These are phyloP conservation scores for Labroides dimidiatus DNA, from an alignment of 2,797 vertebrate genomes.

Conservation along the genomic window DNA sequence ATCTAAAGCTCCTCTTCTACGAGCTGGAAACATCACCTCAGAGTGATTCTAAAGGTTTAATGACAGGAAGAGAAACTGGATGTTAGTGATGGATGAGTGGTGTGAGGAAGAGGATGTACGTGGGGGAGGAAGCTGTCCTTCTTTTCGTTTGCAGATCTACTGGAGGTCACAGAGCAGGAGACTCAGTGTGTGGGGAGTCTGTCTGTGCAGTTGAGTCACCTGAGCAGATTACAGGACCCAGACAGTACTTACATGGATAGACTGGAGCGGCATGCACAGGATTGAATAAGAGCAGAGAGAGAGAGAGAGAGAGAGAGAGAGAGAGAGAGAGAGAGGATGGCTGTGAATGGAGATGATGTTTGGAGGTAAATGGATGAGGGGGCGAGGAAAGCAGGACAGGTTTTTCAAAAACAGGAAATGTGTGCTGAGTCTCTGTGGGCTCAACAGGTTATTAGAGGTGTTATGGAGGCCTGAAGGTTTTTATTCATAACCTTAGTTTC, in stretches of 20 bases:
- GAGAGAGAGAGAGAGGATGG: neutral
- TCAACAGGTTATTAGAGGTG: neutral
- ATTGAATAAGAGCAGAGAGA: neutral
- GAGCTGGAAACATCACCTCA: neutral
- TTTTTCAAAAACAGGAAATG: neutral
- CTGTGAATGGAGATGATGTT: neutral
- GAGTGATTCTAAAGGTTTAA: neutral
- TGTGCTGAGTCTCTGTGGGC: neutral
- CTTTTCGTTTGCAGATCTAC: neutral
- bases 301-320: neutral
- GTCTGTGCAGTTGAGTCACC: slow-evolving; percentile 13
- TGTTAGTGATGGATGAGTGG: slow-evolving; percentile 1
- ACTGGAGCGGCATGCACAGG: neutral
- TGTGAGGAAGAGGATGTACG: neutral
- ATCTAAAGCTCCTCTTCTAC: neutral
- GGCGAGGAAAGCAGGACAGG: neutral
- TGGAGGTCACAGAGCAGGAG: slow-evolving; percentile 3
- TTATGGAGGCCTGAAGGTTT: neutral
- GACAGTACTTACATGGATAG: slow-evolving; percentile 6
- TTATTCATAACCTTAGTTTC: neutral
- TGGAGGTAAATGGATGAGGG: neutral
- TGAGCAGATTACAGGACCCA: neutral
- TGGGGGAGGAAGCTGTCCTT: slow-evolving; percentile 4
- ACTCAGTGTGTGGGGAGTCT: neutral
- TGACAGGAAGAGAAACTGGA: neutral